phyloP scores from a whole-genome alignment of 2,888 invertebrate species.

The Drosophila algonquin region DNA sequence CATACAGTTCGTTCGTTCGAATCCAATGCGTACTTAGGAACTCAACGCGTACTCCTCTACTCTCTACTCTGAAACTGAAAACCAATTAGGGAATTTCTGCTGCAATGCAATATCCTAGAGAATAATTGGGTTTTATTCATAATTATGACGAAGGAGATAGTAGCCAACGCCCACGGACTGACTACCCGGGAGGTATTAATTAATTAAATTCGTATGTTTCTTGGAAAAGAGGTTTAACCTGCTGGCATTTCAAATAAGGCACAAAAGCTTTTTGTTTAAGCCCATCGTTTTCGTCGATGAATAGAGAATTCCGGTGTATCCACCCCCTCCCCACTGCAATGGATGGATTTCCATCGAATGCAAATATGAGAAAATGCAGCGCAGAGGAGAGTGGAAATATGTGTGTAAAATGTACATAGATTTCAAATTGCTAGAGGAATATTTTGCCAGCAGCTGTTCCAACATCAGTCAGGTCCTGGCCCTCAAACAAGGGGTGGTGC shows the following conservation, averaged over 20 bases:
- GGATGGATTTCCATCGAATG: not conserved
- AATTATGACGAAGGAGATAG: not conserved
- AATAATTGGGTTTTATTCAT: conserved; percentile 12
- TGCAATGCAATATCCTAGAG: not conserved
- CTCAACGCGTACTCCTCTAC: too few relatives aligned
- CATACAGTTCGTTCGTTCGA: not conserved
- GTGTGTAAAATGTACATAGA: conserved; percentile 8
- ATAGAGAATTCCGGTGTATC: not conserved
- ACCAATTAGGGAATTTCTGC: not conserved
- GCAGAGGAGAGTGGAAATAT: conserved; percentile 17
- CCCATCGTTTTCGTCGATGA: not conserved
- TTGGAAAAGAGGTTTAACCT: too few relatives aligned
- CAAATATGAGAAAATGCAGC: not conserved
- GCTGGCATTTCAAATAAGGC: too few relatives aligned
- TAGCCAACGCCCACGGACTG: too few relatives aligned
- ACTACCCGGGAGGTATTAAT: too few relatives aligned
- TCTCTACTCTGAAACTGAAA: not conserved
- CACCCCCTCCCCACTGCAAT: not conserved
- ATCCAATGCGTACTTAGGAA: conserved; percentile 18
- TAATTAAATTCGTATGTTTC: too few relatives aligned
- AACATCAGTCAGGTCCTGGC: conserved; percentile 21
- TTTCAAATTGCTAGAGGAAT: conserved; percentile 45
- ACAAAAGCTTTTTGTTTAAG: not conserved
- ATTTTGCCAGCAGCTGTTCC: conserved; percentile 51
- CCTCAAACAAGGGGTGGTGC: not conserved